These are phyloP conservation scores for Charaxes varanes DNA, from an alignment of 1,140 invertebrate genomes.

Conservation along the genomic window DNA sequence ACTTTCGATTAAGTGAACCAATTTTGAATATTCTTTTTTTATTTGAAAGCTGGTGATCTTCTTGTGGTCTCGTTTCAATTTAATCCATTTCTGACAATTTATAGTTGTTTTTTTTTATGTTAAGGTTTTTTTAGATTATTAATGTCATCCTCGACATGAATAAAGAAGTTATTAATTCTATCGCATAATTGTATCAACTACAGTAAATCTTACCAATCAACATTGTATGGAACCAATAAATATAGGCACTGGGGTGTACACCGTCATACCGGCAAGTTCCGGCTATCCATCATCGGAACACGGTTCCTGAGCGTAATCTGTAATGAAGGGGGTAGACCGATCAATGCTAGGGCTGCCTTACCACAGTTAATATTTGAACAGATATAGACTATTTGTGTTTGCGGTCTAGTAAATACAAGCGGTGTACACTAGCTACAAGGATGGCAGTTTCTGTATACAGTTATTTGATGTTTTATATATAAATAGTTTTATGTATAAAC, in stretches of 20 bases:
- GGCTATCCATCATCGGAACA: conserved; percentile 47
- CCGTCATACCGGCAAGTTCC: conserved; percentile 21
- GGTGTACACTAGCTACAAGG: neutral
- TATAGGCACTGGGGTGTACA: conserved; percentile 1
- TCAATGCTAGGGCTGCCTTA: conserved; percentile 20
- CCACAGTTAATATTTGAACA: conserved; percentile 18
- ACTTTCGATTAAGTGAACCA: neutral
- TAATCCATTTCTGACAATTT: too few species aligned
- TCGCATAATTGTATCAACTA: too few species aligned
- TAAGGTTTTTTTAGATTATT: too few species aligned
- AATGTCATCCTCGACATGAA: too few species aligned
- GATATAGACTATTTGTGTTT: conserved; percentile 16
- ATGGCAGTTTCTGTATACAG: neutral
- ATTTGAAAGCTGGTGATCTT: too few species aligned
- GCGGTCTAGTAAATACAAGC: conserved; percentile 11
- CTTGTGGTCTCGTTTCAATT: too few species aligned
- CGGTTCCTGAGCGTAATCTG: conserved; percentile 46
- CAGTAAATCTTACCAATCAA: too few species aligned
- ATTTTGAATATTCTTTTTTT: too few species aligned
- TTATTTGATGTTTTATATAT: neutral
- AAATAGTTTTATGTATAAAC: too few species aligned
- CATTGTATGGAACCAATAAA: neutral
- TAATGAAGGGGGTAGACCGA: conserved; percentile 28
- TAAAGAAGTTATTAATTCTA: too few species aligned
- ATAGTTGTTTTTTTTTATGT: too few species aligned